Evolutionary conservation across 2,888 invertebrate genomes (phyloP), one percentile per base, ranked within the genome.

Genomic region (Diploptera punctata): DNA sequence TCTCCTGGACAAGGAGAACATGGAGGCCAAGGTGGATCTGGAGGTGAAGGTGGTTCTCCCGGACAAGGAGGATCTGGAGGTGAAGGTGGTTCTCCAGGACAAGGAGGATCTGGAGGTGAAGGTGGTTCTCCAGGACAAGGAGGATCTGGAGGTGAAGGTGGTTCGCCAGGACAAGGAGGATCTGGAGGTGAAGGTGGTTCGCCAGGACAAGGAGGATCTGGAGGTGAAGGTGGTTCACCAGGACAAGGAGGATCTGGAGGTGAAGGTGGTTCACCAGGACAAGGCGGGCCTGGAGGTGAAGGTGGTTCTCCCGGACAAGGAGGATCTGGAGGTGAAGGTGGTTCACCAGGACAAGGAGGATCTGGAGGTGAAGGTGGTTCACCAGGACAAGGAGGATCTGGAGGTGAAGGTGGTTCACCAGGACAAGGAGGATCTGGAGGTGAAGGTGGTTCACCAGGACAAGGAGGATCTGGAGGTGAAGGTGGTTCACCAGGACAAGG

Each of bases 31-130:
- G 68, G 67, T 1, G 71, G 67, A 9, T 21, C 24, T 4, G 74
- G 70, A 0, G 21, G 72, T 0, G 57, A 3, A 33, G 75, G 0
- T 18, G 31, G 43, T 1, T 18, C 62, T 1, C 77, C 74, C 5
- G 57, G 71, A 21, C 76, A 76, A 7, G 77, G 71, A 5, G 57
- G 19, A 0, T 72, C 72, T 13, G 80, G 80, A 16, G 43, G 13
- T 24, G 43, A 60, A 24, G 69, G 62, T 0, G 68, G 74, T 38
- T 16, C 16, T 43, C 26, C 33, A 18, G 74, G 72, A 19, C 21
- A 72, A 69, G 72, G 70, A 1, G 70, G 70, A 31, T 19, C 19
- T 43, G 49, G 43, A 33, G 73, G 71, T 3, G n/a, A 38, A 44
- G 68, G 67, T 1, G 71, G 67, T 16, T 21, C 24, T 4, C 57